phyloP scores from a whole-genome alignment of 2,797 vertebrate genomes.

The Chiloscyllium punctatum region DNA sequence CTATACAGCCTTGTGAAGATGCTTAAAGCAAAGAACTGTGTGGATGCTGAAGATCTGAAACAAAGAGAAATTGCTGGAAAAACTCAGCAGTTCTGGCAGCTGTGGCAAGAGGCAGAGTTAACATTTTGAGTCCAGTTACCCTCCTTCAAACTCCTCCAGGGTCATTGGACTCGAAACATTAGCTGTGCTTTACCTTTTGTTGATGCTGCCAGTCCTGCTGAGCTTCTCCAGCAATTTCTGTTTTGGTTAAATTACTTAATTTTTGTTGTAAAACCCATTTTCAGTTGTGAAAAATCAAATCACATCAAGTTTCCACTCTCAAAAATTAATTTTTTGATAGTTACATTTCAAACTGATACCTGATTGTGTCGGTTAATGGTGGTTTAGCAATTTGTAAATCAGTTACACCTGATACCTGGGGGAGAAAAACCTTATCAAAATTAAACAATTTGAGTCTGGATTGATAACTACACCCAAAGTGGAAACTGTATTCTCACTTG shows the following conservation, averaged over 20 bases:
- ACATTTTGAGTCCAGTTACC: too few species aligned
- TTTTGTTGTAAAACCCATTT: neutral
- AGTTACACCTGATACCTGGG: neutral
- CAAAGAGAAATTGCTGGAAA: too few species aligned
- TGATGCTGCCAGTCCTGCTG: too few species aligned
- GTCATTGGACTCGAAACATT: too few species aligned
- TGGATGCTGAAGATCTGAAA: too few species aligned
- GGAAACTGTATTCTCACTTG: neutral
- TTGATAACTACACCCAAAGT: neutral
- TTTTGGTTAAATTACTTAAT: neutral
- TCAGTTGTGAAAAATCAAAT: neutral
- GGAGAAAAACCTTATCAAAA: neutral
- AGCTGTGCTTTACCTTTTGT: too few species aligned
- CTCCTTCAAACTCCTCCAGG: too few species aligned
- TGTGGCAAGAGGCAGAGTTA: too few species aligned
- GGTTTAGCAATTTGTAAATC: neutral
- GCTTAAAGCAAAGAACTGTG: neutral
- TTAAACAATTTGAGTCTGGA: neutral
- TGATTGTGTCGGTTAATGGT: neutral
- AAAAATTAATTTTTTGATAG: neutral
- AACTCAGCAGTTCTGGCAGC: too few species aligned
- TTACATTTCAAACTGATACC: neutral
- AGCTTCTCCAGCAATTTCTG: too few species aligned
- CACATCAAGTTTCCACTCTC: neutral
- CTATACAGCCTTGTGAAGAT: neutral